Conservation (phyloP, 2,113 vertebrate genomes). For the Nettapus auritus region DNA sequence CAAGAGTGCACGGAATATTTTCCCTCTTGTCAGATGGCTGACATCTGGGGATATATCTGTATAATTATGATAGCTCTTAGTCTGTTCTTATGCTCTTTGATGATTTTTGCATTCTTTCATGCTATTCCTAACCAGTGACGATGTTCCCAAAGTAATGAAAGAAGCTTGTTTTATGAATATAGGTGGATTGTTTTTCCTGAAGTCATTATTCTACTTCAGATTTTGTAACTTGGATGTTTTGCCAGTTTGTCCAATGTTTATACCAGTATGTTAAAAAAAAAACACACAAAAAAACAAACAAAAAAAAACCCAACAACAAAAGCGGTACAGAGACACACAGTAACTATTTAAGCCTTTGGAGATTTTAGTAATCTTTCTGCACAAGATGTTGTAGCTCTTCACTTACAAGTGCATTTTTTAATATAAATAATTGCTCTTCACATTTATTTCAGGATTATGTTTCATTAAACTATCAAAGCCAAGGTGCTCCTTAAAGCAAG, state of each 20-base stretch:
- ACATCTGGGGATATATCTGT: not conserved
- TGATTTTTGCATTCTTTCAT: not conserved
- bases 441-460: not conserved
- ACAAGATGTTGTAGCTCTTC: not conserved
- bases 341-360: not conserved
- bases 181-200: not conserved
- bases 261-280: too few relatives aligned
- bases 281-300: too few relatives aligned
- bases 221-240: not conserved
- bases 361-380: not conserved
- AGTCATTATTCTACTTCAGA: not conserved
- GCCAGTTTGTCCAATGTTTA: not conserved
- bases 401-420: not conserved
- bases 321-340: not conserved
- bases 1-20: not conserved
- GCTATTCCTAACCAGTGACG: not conserved
- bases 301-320: not conserved
- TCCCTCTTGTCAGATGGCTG: not conserved
- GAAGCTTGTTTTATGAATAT: not conserved
- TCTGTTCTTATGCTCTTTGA: not conserved
- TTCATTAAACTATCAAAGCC: not conserved
- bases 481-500: not conserved
- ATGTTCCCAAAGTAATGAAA: not conserved
- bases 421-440: not conserved
- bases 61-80: not conserved